phyloP scores from a whole-genome alignment of 2,113 vertebrate species.

The Smithornis capensis region DNA sequence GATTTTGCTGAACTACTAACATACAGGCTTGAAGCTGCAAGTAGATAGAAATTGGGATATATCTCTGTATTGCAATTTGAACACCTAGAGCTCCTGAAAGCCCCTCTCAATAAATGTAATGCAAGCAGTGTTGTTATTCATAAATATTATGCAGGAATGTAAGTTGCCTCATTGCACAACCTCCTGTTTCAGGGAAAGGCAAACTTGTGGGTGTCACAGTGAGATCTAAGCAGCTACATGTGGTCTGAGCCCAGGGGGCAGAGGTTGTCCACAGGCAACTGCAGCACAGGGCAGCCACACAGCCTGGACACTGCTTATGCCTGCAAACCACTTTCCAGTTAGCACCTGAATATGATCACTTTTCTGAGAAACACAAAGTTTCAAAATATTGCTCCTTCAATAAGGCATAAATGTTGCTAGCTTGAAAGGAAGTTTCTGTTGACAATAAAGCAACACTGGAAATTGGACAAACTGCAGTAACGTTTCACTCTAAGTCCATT shows the following conservation, averaged over 20 bases:
- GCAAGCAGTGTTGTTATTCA: background rate
- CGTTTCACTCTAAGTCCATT: background rate
- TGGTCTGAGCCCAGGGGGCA: background rate
- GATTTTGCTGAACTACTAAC: background rate
- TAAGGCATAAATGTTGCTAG: background rate
- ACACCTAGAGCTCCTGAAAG: background rate
- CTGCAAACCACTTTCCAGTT: background rate
- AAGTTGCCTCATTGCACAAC: background rate
- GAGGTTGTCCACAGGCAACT: background rate
- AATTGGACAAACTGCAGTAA: background rate
- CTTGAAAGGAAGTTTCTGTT: background rate
- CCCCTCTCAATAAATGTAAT: background rate
- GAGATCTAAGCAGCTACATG: background rate
- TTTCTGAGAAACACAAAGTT: background rate
- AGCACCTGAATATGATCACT: background rate
- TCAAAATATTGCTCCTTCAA: background rate
- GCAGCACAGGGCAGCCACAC: background rate
- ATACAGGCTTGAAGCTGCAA: background rate
- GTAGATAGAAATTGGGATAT: background rate
- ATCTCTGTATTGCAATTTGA: background rate
- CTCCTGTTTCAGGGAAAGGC: background rate
- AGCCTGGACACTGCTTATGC: background rate
- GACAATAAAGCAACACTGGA: background rate
- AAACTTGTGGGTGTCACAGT: no score
- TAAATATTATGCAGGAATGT: background rate